Evolutionary conservation across 2,888 invertebrate genomes (phyloP).

Genomic region (Pseudeuparius sepicola): DNA sequence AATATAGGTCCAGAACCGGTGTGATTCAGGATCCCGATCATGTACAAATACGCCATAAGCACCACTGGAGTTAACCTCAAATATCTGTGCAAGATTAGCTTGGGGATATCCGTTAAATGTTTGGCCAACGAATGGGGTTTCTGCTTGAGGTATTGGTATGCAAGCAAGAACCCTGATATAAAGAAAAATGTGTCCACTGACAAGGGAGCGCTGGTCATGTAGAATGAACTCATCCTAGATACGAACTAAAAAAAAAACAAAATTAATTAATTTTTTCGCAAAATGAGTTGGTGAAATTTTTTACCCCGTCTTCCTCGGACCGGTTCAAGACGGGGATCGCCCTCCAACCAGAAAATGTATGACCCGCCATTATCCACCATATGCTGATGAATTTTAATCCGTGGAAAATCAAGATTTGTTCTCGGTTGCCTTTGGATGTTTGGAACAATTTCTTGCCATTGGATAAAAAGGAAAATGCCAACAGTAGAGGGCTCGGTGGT

Average conservation of each 20-base stretch:
- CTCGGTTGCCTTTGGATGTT: conserved; percentile 18
- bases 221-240: conserved; percentile 21
- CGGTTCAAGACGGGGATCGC: too few relatives aligned
- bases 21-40: not conserved
- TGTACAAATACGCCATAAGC: conserved; percentile 16
- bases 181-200: conserved; percentile 58
- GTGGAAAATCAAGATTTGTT: conserved; percentile 27
- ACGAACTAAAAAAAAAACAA: conserved; percentile 40
- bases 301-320: too few relatives aligned
- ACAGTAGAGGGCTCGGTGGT: conserved; percentile 18
- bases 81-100: conserved; percentile 12
- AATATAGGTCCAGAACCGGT: conserved; percentile 7
- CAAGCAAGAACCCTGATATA: conserved; percentile 49
- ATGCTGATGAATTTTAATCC: conserved; percentile 28
- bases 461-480: conserved; percentile 26
- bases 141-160: conserved; percentile 31
- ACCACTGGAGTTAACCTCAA: conserved; percentile 20
- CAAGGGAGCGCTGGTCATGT: conserved; percentile 39
- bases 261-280: too few relatives aligned
- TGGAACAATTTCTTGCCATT: conserved; percentile 27
- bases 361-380: conserved; percentile 29
- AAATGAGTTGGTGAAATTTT: too few relatives aligned
- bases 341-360: conserved; percentile 19
- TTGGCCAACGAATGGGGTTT: not conserved
- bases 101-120: conserved; percentile 8